Base-by-base conservation (phyloP, 1,140 invertebrate species). In the Gonioctena quinquepunctata region DNA sequence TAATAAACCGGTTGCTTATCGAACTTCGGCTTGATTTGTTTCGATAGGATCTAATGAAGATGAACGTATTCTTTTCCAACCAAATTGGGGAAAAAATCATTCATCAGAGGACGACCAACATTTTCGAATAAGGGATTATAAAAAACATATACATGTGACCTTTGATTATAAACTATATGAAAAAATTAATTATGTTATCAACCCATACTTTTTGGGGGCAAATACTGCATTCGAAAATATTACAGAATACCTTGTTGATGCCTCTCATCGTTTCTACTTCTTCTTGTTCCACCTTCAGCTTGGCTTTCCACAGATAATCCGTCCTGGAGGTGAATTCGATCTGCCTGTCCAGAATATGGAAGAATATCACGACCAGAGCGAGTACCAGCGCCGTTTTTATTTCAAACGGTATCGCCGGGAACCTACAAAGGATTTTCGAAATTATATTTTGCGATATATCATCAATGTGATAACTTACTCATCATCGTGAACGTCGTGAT, bases 211-310 rank as follows among this genome's bases (percentile, higher is more conserved):
- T 42, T 6, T 42, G 13, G 28, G 5, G 28, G 13, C 13, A 6
- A 6, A 42, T 6, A 13, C 13, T 42, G 13, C 5, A 42, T 6
- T 42, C 13, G 5, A 42, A n/a, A n/a, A n/a, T n/a, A n/a, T n/a
- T n/a, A n/a, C n/a, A n/a, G n/a, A n/a, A 11, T 80, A 89, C 89
- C 84, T 96, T 97, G 81, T 98, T 98, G 52, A 97, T 96, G 52
- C 95, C 94, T 74, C 95, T 85, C 93, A 96, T 96, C 0, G 93
- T 96, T 83, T 97, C 95, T 1, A 97, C 94, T 80, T 97, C 94
- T 75, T 96, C 94, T 82, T 97, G 95, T 81, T 98, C 96, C 0
- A 95, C 91, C 81, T 92, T 92, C 0, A 96, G 83, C 82, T 95
- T 95, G n/a, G 91, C 91, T 83, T 95, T 94, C 95, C 96, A 97